Percentiles rank a stretch among this genome's conserved stretches.
These are phyloP conservation scores for Cistogaster globosa DNA, from an alignment of 2,888 invertebrate genomes.

Conservation along the genomic window DNA sequence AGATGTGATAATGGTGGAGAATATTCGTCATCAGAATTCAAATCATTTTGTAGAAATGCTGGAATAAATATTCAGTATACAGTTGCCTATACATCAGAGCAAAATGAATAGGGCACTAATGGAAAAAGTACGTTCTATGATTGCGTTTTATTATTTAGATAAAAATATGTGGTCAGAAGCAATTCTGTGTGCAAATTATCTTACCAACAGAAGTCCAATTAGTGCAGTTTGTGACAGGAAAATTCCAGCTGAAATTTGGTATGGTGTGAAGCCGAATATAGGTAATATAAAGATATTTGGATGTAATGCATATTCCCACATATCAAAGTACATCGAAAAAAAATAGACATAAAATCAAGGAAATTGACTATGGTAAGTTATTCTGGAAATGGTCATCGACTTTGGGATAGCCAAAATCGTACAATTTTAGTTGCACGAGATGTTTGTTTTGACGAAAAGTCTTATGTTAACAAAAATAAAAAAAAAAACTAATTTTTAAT, in stretches of 20 bases:
- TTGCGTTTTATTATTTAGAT: not conserved
- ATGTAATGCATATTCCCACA: not conserved
- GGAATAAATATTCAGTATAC: constrained; percentile 5
- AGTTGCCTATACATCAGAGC: not conserved
- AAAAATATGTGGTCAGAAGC: constrained; percentile 1
- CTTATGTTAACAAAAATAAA: too few relatives aligned
- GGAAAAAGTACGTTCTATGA: constrained; percentile 13
- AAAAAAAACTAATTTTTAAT: too few relatives aligned
- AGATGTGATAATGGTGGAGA: constrained; percentile 12
- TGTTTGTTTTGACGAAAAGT: too few relatives aligned
- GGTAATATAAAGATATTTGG: not conserved
- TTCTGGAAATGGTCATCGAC: not conserved
- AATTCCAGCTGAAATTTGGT: constrained; percentile 5
- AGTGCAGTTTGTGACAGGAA: not conserved
- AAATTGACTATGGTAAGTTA: constrained; percentile 9
- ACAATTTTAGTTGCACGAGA: too few relatives aligned
- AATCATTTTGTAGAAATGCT: not conserved
- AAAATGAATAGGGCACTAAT: constrained; percentile 16
- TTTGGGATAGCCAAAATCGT: too few relatives aligned
- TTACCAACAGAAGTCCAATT: constrained; percentile 7
- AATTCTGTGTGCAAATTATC: not conserved
- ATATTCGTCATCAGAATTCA: constrained; percentile 8
- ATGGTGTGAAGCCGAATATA: too few relatives aligned
- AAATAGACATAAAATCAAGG: not conserved
- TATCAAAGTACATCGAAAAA: not conserved